Conservation (phyloP, 2,113 vertebrate genomes). For the Cottus gobio region DNA sequence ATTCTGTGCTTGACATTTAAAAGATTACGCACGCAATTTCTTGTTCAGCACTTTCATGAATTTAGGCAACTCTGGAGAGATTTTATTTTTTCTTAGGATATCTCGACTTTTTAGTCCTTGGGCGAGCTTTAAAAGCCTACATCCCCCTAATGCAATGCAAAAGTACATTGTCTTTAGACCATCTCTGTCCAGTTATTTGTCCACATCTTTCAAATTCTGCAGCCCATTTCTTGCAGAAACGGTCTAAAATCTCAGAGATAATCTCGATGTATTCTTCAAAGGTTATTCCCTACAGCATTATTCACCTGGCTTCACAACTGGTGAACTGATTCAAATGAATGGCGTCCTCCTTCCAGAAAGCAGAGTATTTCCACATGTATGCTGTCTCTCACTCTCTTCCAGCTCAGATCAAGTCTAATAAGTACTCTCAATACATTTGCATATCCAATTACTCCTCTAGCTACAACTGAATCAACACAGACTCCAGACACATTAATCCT, state of each 20-base stretch:
- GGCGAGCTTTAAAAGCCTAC: neutral
- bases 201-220: neutral
- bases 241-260: neutral
- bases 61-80: neutral
- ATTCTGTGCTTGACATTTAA: conserved; percentile 10
- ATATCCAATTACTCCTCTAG: neutral
- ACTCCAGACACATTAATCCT: neutral
- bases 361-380: neutral
- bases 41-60: neutral
- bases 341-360: neutral
- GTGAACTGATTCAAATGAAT: neutral
- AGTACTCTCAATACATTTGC: neutral
- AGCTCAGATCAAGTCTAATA: neutral
- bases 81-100: neutral
- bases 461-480: neutral
- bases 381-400: neutral
- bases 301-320: neutral
- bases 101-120: neutral
- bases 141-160: neutral
- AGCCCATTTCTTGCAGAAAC: neutral
- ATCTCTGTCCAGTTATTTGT: neutral
- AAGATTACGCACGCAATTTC: neutral
- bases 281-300: neutral
- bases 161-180: neutral
- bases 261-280: neutral